These are phyloP conservation scores for Dorcus hopei DNA, from an alignment of 2,888 invertebrate species.

Conservation along the genomic window DNA sequence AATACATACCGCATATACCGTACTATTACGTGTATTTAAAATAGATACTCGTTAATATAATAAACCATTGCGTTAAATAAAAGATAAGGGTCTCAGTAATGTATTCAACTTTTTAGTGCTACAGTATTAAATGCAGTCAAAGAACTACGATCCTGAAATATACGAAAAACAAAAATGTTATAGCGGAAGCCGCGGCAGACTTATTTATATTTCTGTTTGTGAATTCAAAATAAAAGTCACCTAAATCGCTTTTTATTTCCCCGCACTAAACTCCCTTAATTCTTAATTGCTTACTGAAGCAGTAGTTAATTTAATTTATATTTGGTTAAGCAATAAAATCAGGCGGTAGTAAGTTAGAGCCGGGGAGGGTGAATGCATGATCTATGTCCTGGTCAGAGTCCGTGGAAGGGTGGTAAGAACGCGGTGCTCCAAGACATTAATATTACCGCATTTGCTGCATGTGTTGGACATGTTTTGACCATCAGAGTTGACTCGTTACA, in stretches of 20 bases:
- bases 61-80: too few relatives aligned
- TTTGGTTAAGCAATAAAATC: constrained; percentile 51
- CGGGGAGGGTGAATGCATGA: constrained; percentile 42
- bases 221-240: constrained; percentile 46
- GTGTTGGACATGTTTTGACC: constrained; percentile 43
- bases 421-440: constrained; percentile 49
- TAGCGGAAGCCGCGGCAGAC: constrained; percentile 13
- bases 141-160: not conserved
- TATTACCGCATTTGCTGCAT: constrained; percentile 45
- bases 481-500: constrained; percentile 21
- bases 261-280: constrained; percentile 47
- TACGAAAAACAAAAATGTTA: not conserved
- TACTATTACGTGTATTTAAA: too few relatives aligned
- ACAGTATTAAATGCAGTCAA: not conserved
- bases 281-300: constrained; percentile 51
- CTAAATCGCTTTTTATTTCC: constrained; percentile 48
- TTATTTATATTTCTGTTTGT: constrained; percentile 24
- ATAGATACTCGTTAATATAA: too few relatives aligned
- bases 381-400: constrained; percentile 48
- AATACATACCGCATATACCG: too few relatives aligned
- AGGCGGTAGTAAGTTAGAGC: constrained; percentile 41
- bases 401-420: constrained; percentile 48
- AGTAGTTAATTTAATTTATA: constrained; percentile 53
- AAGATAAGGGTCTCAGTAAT: too few relatives aligned
- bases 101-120: too few relatives aligned